Evolutionary conservation across 2,113 vertebrate species (phyloP).

Genomic region (Lophotis ruficrista): DNA sequence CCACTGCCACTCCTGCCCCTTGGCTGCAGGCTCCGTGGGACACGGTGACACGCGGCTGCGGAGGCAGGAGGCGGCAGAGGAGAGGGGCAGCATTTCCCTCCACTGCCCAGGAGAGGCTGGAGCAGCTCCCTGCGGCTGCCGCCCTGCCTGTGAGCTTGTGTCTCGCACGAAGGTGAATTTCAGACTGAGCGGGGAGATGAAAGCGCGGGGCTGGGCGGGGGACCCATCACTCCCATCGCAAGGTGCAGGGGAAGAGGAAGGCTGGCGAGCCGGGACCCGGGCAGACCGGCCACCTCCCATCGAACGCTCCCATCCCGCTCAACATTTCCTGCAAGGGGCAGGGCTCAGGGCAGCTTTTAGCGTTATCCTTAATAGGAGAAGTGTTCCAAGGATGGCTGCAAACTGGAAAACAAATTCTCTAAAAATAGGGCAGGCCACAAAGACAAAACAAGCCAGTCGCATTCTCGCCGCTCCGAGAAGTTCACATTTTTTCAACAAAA

Average conservation of each 20-base stretch:
- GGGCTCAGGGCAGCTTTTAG: neutral
- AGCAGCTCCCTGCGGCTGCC: neutral
- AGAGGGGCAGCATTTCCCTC: neutral
- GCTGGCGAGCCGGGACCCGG: neutral
- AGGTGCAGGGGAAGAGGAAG: neutral
- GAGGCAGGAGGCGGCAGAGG: neutral
- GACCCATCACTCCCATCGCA: neutral
- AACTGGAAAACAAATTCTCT: neutral
- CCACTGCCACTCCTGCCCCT: too few relatives aligned
- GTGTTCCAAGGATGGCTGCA: neutral
- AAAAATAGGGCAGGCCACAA: neutral
- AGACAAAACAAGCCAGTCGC: neutral
- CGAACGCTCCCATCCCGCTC: neutral
- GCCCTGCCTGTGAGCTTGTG: fast-evolving
- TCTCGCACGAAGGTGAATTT: neutral
- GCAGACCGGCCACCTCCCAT: neutral
- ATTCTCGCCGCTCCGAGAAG: neutral
- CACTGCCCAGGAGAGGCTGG: neutral
- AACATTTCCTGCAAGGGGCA: neutral
- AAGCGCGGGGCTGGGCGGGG: neutral
- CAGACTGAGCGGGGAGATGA: neutral
- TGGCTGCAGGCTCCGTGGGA: neutral
- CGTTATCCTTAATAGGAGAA: conserved; percentile 23
- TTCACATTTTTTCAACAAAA: neutral
- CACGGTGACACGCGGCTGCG: fast-evolving